Percentiles rank a stretch among this genome's conserved stretches.
Evolutionary conservation across 1,140 invertebrate genomes (phyloP).

Genomic region (Eueides isabella): DNA sequence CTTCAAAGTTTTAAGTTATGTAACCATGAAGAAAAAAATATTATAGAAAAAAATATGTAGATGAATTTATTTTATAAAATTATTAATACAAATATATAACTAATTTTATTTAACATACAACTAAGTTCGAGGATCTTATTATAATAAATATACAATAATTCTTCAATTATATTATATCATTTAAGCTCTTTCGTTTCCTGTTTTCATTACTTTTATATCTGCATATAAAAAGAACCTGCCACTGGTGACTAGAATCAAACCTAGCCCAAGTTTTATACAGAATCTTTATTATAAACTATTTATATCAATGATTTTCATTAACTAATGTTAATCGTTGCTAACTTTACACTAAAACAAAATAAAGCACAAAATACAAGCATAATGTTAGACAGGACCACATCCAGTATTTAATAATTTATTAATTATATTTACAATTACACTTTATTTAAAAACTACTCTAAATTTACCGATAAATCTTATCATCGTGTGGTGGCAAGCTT

Average conservation of each 20-base stretch:
- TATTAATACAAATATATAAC: neutral
- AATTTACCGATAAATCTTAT: constrained; percentile 81
- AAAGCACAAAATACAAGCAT: constrained; percentile 35
- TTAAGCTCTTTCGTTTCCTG: neutral
- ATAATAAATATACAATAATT: neutral
- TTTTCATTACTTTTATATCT: constrained; percentile 8
- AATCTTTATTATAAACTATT: neutral
- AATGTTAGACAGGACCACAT: constrained; percentile 17
- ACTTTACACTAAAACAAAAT: constrained; percentile 4
- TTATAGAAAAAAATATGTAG: neutral
- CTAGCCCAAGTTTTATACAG: constrained; percentile 49
- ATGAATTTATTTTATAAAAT: neutral
- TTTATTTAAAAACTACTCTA: constrained; percentile 10
- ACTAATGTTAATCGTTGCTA: too few relatives aligned
- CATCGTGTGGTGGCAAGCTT: constrained; percentile 79
- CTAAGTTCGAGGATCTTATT: neutral
- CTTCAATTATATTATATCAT: neutral
- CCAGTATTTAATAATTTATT: constrained; percentile 35
- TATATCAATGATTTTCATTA: neutral
- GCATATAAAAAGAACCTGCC: constrained; percentile 42
- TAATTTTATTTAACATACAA: neutral
- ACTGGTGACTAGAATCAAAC: constrained; percentile 68
- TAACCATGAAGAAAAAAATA: neutral
- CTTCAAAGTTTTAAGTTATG: neutral
- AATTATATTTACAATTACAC: constrained; percentile 39